Evolutionary conservation across 2,797 vertebrate species (phyloP), one percentile per base, ranked within the genome.

Genomic region (Ctenopoma multispine): DNA sequence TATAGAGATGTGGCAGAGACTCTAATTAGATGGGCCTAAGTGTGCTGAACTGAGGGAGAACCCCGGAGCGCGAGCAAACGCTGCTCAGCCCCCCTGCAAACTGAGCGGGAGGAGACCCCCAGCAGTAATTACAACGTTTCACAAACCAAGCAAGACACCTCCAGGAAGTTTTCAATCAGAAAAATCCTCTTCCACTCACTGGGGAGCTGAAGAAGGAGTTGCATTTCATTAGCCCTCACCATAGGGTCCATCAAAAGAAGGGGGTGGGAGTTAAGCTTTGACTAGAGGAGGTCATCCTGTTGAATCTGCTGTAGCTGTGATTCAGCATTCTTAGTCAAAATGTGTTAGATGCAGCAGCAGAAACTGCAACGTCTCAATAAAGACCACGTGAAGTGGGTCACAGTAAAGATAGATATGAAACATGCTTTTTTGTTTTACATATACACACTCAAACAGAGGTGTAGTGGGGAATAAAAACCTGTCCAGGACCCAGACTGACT

Each of bases 41-140:
- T 87, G 90, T 82, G 85, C 89, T 91, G 93, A 94, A 93, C 90
- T 92, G 92, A 92, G 90, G 86, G 89, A 93, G 91, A 92, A 92
- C 89, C 90, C 91, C 72, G 90, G 90, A 88, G 91, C 61, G 87
- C 62, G 47, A 74, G 88, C 89, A 85, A 91, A 88, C 59, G 83
- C 81, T 86, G 82, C 86, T 80, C 85, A 80, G 82, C 89, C 83
- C 86, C 90, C 87, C 84, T 79, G 87, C 89, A 92, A 91, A 91
- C 80, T 87, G 86, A 90, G 79, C 80, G 75, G 90, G 90, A 90
- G 89, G 85, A 92, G 90, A 92, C 83, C 87, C 92, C 91, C 89
- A 89, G 88, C 93, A 90, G 87, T 94, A 95, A 95, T 95, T 94
- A 94, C 90, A 94, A 93, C 91, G 81, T 94, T 95, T 94, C 92